Conservation (phyloP, 2,888 invertebrate species). For the Cantharis flavilabris region DNA sequence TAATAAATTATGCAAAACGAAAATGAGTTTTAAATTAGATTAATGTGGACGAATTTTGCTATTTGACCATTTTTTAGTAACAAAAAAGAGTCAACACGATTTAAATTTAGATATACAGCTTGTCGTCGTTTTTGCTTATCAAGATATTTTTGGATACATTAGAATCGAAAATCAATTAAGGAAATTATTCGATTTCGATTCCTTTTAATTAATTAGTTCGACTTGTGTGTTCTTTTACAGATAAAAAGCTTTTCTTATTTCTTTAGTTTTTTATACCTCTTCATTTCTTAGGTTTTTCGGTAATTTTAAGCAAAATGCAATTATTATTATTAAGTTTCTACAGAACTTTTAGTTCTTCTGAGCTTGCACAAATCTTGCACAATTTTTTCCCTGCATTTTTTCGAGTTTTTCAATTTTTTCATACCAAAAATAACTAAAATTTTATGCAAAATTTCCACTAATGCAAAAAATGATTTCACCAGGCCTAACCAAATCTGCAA, state of each 20-base stretch:
- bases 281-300: background rate
- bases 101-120: background rate
- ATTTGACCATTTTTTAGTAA: background rate
- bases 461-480: too few species aligned
- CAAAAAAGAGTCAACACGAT: background rate
- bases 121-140: background rate
- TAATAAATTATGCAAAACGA: background rate
- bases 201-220: background rate
- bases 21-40: background rate
- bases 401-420: too few species aligned
- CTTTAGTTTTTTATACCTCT: background rate
- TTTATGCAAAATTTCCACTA: too few species aligned
- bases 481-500: too few species aligned
- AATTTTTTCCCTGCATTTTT: too few species aligned
- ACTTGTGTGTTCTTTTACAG: background rate
- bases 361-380: too few species aligned
- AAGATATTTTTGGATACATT: background rate
- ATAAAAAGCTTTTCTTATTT: background rate
- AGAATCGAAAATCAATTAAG: conserved; percentile 1
- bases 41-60: background rate
- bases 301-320: too few species aligned
- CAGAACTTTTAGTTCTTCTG: too few species aligned
- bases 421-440: too few species aligned
- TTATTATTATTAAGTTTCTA: too few species aligned
- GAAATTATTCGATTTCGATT: background rate